A percentile compares a stretch with the other conserved stretches of the same genome.
Conservation (phyloP, 2,113 vertebrate species). For the Eonycteris spelaea region DNA sequence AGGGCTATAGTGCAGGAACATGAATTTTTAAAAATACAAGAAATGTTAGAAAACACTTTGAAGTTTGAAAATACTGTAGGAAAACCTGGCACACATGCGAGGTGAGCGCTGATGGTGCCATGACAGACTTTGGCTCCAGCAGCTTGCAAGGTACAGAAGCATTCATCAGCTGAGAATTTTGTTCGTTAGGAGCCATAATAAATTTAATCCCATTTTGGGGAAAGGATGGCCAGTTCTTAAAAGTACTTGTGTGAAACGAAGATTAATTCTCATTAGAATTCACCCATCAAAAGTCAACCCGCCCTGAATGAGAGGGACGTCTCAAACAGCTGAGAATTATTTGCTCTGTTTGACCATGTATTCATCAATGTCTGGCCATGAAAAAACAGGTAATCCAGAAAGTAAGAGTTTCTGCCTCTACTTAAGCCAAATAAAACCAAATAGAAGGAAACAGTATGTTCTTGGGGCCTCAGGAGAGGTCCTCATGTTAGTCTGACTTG, state of each 20-base stretch:
- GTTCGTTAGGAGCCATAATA: neutral
- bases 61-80: neutral
- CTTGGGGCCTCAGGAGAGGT: neutral
- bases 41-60: neutral
- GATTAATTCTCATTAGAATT: neutral
- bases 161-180: neutral
- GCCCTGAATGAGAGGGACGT: neutral
- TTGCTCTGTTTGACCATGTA: neutral
- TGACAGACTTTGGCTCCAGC: neutral
- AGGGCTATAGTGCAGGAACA: neutral
- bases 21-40: neutral
- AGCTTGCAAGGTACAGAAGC: neutral
- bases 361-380: neutral
- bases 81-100: neutral
- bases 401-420: neutral
- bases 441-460: conserved; percentile 42
- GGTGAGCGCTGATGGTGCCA: neutral
- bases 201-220: neutral
- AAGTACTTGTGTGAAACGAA: neutral
- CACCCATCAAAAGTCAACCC: neutral
- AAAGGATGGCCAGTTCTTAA: neutral
- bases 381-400: neutral
- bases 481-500: neutral
- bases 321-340: neutral
- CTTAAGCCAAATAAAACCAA: conserved; percentile 1